Conservation (phyloP, 1,140 invertebrate species). For the Laupala kohalensis region DNA sequence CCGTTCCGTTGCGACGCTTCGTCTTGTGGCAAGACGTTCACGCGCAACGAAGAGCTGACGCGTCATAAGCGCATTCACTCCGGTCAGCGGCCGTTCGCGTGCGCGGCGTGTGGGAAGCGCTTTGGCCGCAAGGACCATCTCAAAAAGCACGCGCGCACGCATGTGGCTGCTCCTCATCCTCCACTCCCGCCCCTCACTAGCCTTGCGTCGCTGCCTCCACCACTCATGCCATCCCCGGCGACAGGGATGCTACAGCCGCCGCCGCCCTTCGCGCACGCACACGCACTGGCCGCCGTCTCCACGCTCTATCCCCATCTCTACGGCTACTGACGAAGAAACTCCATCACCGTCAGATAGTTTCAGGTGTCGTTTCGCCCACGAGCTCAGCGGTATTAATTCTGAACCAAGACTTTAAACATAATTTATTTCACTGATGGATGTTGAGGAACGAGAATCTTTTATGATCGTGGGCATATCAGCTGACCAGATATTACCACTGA, state of each 20-base stretch:
- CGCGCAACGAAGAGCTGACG: conserved; percentile 84
- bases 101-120: conserved; percentile 64
- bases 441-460: too few relatives aligned
- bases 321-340: not conserved
- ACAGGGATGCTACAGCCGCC: too few relatives aligned
- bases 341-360: too few relatives aligned
- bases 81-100: conserved; percentile 65
- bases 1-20: conserved; percentile 75
- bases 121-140: conserved; percentile 83
- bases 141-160: conserved; percentile 68
- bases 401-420: too few relatives aligned
- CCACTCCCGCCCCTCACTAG: conserved; percentile 8
- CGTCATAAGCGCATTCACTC: conserved; percentile 83
- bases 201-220: not conserved
- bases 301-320: conserved; percentile 9
- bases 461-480: too few relatives aligned
- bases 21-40: conserved; percentile 78
- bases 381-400: too few relatives aligned
- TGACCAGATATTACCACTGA: too few relatives aligned
- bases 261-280: too few relatives aligned
- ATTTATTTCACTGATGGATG: too few relatives aligned
- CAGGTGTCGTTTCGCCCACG: too few relatives aligned
- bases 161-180: conserved; percentile 26
- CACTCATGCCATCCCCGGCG: too few relatives aligned
- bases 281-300: not conserved